phyloP scores from a whole-genome alignment of 2,113 vertebrate species.

The Hippolais icterina region DNA sequence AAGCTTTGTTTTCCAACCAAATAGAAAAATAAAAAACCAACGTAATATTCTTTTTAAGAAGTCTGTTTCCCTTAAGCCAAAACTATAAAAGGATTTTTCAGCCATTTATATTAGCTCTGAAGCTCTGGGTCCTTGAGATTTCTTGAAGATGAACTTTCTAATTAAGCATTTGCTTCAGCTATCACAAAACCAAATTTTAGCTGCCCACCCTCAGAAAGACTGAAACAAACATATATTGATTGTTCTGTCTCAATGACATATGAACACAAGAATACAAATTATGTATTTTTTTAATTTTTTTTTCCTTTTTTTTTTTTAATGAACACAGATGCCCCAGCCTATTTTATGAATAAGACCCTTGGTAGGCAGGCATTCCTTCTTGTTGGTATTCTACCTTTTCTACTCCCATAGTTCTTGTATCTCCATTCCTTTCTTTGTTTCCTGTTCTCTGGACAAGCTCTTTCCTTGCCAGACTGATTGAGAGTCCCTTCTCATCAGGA shows the following conservation, averaged over 20 bases:
- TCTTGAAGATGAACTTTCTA: background rate
- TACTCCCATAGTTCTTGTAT: background rate
- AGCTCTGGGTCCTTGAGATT: background rate
- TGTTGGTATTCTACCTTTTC: background rate
- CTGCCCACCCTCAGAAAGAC: background rate
- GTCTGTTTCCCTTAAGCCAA: background rate
- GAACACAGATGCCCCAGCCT: background rate
- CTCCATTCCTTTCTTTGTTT: background rate
- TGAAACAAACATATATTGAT: background rate
- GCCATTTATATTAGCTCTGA: background rate
- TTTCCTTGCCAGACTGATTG: background rate
- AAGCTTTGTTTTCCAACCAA: background rate
- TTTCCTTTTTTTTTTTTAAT: background rate
- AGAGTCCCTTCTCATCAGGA: background rate
- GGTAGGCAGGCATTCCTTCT: background rate
- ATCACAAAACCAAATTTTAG: background rate
- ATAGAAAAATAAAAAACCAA: background rate
- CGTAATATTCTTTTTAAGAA: background rate
- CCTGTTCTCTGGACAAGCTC: background rate
- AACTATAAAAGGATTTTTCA: background rate
- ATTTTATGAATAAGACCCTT: background rate
- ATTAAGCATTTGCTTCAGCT: background rate
- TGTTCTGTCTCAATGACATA: background rate
- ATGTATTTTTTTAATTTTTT: background rate
- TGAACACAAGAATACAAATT: background rate